A percentile compares a stretch with the other conserved stretches of the same genome.
Conservation (phyloP, 2,888 invertebrate genomes). For the Muschampia plurimacula region DNA sequence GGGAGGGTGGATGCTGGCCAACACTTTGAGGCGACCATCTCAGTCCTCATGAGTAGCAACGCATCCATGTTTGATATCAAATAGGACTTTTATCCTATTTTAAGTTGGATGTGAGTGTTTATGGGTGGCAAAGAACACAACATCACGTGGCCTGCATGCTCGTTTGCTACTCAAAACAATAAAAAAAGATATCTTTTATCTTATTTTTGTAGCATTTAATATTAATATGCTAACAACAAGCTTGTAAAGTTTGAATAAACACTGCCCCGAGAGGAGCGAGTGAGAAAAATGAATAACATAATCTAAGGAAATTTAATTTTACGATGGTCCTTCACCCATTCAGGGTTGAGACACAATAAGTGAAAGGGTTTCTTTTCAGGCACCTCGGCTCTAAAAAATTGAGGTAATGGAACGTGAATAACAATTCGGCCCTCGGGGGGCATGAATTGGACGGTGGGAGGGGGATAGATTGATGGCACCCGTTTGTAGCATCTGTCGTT, state of each 20-base stretch:
- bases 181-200: no score
- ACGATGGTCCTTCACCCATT: slow-evolving; percentile 71
- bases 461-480: slow-evolving; percentile 81
- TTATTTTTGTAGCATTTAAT: slow-evolving; percentile 13
- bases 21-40: no score
- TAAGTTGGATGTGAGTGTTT: no score
- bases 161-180: no score
- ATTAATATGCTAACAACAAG: slow-evolving; percentile 26
- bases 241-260: slow-evolving; percentile 49
- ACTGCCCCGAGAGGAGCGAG: slow-evolving; percentile 48
- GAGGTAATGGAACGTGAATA: slow-evolving; percentile 85
- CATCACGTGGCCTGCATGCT: no score
- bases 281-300: slow-evolving; percentile 58
- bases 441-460: slow-evolving; percentile 52
- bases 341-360: slow-evolving; percentile 79
- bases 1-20: no score
- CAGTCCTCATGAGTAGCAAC: no score
- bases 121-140: no score
- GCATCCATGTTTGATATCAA: no score
- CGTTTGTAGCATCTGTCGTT: slow-evolving; percentile 85
- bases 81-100: no score
- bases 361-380: slow-evolving; percentile 81
- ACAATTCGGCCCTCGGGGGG: slow-evolving; percentile 69
- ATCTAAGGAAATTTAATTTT: slow-evolving; percentile 76
- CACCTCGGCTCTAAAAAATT: slow-evolving; percentile 81